Base-by-base conservation (phyloP, 2,797 vertebrate species). In the Echiichthys vipera region DNA sequence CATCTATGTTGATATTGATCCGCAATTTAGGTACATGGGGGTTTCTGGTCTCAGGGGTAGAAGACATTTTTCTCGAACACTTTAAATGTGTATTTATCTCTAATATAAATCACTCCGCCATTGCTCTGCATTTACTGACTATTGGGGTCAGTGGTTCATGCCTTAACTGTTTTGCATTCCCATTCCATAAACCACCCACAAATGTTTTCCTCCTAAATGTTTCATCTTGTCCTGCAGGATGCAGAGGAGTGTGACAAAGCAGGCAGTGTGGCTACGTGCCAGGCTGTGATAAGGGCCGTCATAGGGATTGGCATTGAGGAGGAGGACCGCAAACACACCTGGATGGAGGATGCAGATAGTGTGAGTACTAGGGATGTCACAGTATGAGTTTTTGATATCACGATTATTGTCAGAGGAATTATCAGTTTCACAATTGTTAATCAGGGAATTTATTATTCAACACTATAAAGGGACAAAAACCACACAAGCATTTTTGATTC, bases 271-370 rank as follows among this genome's bases (percentile, higher is more conserved):
- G 97, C 96, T 55, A 99, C 98, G 0, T 99, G 98, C 86, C 98
- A 99, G 91, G 97, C 98, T 0, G 95, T 98, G 77, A 98, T 99
- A 88, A 91, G 97, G 58, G 98, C 97, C 0, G 98, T 99, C 74
- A 98, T 99, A 2, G 98, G 98, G 7, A 99, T 99, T 5, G 98
- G 97, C 65, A 98, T 99, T 0, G 98, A 99, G 78, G 98, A 99
- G 15, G 98, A 99, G 65, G 98, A 99, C 80, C 93, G 97, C 75
- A 99, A 99, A 68, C 98, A 99, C 84, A 98, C 98, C 36, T 99
- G 98, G 98, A 99, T 99, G 98, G 98, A 99, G 80, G 98, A 99
- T 7, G 94, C 98, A 0, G 98, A 99, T 80, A 99, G 98, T 39
- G 98, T 99, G 88, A 82, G 96, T 78, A 37, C 32, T 1, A n/a